phyloP scores from a whole-genome alignment of 2,888 invertebrate genomes.

The Resseliella maxima region DNA sequence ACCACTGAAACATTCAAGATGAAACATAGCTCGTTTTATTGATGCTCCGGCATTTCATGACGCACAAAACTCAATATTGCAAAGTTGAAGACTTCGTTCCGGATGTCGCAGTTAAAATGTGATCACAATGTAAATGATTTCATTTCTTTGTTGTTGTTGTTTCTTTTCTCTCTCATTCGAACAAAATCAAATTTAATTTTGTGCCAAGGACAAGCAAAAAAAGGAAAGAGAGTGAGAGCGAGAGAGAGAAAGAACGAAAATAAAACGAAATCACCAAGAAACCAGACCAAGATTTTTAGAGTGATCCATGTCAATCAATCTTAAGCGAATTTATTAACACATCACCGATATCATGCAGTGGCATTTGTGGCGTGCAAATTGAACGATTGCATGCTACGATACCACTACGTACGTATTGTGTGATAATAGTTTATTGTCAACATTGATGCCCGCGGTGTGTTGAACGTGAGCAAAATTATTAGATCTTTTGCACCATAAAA shows the following conservation, averaged over 20 bases:
- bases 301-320: slow-evolving; percentile 10
- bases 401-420: not conserved
- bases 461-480: not conserved
- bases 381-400: slow-evolving; percentile 1
- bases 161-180: not conserved
- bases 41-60: not conserved
- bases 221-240: too few species aligned
- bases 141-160: not conserved
- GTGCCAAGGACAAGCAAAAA: too few species aligned
- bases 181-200: not conserved
- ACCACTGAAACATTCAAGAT: not conserved
- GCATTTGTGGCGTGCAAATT: slow-evolving; percentile 36
- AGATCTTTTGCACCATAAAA: too few species aligned
- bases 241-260: not conserved
- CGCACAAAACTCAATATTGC: not conserved
- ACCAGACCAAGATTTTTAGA: not conserved
- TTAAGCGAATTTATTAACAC: not conserved
- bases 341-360: not conserved
- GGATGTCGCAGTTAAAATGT: too few species aligned
- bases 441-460: slow-evolving; percentile 13
- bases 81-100: not conserved
- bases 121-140: not conserved
- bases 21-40: slow-evolving; percentile 1
- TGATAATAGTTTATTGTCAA: not conserved
- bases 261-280: not conserved